Conservation (phyloP, 2,113 vertebrate species). For the Brachypteracias leptosomus region DNA sequence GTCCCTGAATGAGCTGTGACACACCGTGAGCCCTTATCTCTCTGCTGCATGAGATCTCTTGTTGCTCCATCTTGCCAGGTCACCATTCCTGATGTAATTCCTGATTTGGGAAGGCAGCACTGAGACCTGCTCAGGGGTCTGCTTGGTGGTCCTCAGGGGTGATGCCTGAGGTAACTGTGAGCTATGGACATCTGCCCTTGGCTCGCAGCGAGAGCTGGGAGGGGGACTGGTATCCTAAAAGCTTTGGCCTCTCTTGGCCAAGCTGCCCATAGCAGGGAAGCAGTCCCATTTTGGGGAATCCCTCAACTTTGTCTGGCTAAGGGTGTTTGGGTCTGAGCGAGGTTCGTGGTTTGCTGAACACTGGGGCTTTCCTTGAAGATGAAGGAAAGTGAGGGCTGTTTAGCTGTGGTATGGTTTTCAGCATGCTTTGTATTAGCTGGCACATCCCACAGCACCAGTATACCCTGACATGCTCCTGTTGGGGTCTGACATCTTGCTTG, state of each 20-base stretch:
- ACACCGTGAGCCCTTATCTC: background rate
- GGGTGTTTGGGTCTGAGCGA: accelerated
- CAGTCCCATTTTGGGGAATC: background rate
- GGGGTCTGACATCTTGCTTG: background rate
- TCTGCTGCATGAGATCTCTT: background rate
- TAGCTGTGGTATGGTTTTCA: background rate
- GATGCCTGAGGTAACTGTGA: background rate
- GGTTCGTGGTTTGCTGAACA: accelerated
- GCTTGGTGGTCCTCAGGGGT: background rate
- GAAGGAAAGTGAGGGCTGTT: background rate
- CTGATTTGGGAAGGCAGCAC: background rate
- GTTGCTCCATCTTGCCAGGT: background rate
- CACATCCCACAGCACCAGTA: accelerated
- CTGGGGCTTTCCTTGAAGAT: background rate
- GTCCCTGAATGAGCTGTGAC: background rate
- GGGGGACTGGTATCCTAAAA: background rate
- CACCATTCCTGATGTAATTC: background rate
- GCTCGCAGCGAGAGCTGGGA: accelerated
- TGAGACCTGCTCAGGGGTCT: accelerated
- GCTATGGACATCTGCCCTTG: background rate
- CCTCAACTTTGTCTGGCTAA: accelerated
- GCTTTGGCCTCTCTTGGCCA: background rate
- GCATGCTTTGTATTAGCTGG: background rate
- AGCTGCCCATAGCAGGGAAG: background rate
- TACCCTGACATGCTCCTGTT: accelerated